Evolutionary conservation across 2,113 vertebrate genomes (phyloP).

Genomic region (Urocynchramus pylzowi): DNA sequence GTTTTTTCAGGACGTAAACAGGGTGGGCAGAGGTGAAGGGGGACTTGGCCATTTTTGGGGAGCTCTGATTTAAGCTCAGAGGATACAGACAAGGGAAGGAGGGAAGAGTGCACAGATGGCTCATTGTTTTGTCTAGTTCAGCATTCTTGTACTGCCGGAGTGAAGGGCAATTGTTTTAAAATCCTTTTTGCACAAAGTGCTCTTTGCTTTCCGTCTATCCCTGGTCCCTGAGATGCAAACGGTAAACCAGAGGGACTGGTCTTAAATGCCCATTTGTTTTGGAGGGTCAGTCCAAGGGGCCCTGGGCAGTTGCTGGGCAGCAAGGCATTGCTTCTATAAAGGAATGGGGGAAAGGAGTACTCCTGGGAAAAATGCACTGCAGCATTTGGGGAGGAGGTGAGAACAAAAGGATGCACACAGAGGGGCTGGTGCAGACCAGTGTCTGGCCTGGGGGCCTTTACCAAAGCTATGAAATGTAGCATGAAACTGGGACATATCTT

Average conservation of each 20-base stretch:
- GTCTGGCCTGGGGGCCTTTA: neutral
- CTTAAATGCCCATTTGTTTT: neutral
- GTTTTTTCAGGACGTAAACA: neutral
- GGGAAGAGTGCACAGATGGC: slow-evolving; percentile 51
- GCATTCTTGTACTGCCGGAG: neutral
- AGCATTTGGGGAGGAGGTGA: fast-evolving
- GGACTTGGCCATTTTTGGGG: neutral
- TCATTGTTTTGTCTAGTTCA: slow-evolving; percentile 41
- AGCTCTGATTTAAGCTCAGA: slow-evolving; percentile 32
- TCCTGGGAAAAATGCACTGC: neutral
- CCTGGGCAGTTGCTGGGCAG: neutral
- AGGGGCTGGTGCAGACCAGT: neutral
- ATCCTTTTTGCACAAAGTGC: slow-evolving; percentile 27
- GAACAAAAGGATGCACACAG: neutral
- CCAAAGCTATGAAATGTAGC: neutral
- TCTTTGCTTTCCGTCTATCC: slow-evolving; percentile 30
- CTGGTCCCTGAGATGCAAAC: neutral
- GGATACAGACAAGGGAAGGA: slow-evolving; percentile 7
- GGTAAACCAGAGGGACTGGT: neutral
- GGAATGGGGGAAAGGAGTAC: neutral
- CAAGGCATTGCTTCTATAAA: neutral
- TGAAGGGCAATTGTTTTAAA: slow-evolving; percentile 47
- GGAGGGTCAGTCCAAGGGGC: neutral
- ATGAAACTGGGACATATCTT: neutral
- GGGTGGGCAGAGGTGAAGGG: slow-evolving; percentile 34